Evolutionary conservation across 2,888 invertebrate genomes (phyloP), one percentile per base, ranked within the genome.

Genomic region (Leucophenga maculata): DNA sequence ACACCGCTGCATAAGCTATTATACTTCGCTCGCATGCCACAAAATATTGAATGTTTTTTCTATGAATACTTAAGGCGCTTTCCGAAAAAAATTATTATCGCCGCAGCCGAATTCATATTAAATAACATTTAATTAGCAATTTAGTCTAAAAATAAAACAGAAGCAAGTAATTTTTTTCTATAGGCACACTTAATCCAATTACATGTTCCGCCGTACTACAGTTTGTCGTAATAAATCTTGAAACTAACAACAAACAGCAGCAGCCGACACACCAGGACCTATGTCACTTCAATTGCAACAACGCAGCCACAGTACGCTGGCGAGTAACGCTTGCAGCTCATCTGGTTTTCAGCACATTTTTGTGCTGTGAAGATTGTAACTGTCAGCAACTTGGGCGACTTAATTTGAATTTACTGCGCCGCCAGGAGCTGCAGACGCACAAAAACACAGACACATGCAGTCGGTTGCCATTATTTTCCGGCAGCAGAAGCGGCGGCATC

Each of bases 321-420:
- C 62, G 68, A 44, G 66, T 66, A 60, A 69, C 69, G 70, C 70
- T 70, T 72, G 73, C 70, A 73, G 75, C 76, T 76, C 73, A 77
- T 77, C 75, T 74, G 71, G 59, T 72, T 64, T 75, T 77, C 75
- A 77, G 75, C 80, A 80, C 80, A 79, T 82, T 80, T 80, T 80
- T 79, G n/a, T n/a, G 81, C 74, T 74, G 74, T 75, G 74, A 80
- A 80, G 80, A 80, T 80, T 80, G 80, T 80, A 82, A 79, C 80
- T 80, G 80, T 80, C 80, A 80, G 82, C 82, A 80, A 80, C 73
- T 80, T 80, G 81, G 80, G 82, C 79, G 82, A 82, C 80, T 80
- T 80, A 80, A 80, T 80, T 80, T 80, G 81, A 80, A 80, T 80
- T 80, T 80, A 80, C 80, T 79, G 82, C 75, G 74, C 79, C 78